Percentiles rank a stretch among this genome's conserved stretches.
These are phyloP conservation scores for Scaeva pyrastri DNA, from an alignment of 2,888 invertebrate genomes.

Conservation along the genomic window DNA sequence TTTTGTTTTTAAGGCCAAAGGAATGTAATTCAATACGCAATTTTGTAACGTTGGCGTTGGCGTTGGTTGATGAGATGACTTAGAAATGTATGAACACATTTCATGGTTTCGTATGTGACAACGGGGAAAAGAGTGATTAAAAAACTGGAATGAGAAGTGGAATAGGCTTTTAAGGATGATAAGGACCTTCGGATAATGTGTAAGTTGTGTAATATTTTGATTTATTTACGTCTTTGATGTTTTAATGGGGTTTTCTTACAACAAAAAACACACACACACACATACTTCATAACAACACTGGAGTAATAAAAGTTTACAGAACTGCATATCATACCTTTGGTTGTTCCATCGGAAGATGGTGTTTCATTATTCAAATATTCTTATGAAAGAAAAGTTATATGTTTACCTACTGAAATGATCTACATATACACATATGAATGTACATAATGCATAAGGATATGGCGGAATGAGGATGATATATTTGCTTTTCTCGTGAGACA, in stretches of 20 bases:
- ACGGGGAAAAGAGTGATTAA: not conserved
- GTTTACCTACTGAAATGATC: not conserved
- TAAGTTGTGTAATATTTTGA: constrained; percentile 2
- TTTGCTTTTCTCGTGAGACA: too few relatives aligned
- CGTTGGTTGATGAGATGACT: too few relatives aligned
- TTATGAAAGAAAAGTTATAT: not conserved
- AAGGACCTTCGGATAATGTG: not conserved
- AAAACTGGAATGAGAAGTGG: not conserved
- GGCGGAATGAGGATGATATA: too few relatives aligned
- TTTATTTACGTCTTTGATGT: constrained; percentile 26
- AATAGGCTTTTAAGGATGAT: not conserved
- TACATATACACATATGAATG: too few relatives aligned
- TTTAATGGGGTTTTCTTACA: not conserved
- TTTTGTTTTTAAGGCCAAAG: constrained; percentile 30
- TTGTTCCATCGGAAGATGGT: not conserved
- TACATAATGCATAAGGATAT: too few relatives aligned
- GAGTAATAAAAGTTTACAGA: not conserved
- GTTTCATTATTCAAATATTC: not conserved
- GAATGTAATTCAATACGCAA: constrained; percentile 47
- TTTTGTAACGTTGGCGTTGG: not conserved
- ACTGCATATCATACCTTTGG: not conserved
- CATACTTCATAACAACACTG: not conserved
- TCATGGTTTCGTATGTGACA: not conserved
- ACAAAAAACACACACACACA: too few relatives aligned
- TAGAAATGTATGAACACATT: not conserved